A percentile compares a stretch with the other conserved stretches of the same genome.
These are phyloP conservation scores for Ophion ventricosus DNA, from an alignment of 2,888 invertebrate genomes.

Conservation along the genomic window DNA sequence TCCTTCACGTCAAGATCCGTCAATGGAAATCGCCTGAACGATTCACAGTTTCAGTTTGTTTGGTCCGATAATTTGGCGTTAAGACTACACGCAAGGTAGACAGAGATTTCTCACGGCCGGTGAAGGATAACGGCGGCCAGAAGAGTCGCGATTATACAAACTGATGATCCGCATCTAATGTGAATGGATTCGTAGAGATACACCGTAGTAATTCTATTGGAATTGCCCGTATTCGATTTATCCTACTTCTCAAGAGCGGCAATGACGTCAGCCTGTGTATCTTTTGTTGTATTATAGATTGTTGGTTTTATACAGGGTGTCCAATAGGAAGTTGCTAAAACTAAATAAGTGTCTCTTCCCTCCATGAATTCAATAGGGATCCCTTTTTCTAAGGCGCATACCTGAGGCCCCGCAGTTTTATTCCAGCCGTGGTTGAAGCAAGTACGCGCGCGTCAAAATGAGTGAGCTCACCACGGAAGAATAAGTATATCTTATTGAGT, in stretches of 20 bases:
- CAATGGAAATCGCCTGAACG: not conserved
- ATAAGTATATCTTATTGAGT: too few species aligned
- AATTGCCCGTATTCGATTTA: conserved; percentile 61
- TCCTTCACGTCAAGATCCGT: not conserved
- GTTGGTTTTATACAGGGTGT: too few species aligned
- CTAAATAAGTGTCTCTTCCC: too few species aligned
- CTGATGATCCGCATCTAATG: conserved; percentile 73
- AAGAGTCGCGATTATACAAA: conserved; percentile 70
- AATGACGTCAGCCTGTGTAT: not conserved
- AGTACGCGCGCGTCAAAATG: too few species aligned
- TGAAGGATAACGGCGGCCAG: conserved; percentile 43
- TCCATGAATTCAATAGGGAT: too few species aligned
- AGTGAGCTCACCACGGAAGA: too few species aligned
- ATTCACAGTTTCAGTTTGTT: not conserved
- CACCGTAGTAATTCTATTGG: conserved; percentile 61
- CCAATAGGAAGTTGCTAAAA: too few species aligned
- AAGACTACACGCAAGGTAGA: not conserved
- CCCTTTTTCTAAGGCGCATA: too few species aligned
- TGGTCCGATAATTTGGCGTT: not conserved
- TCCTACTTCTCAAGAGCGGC: conserved; percentile 67
- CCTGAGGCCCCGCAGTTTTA: too few species aligned
- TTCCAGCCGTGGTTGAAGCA: too few species aligned
- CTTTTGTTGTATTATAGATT: too few species aligned
- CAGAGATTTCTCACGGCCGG: conserved; percentile 56
- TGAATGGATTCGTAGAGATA: conserved; percentile 63